Percentiles rank a stretch among this genome's conserved stretches.
phyloP scores from a whole-genome alignment of 2,888 invertebrate genomes.

The Apodemia duryi region DNA sequence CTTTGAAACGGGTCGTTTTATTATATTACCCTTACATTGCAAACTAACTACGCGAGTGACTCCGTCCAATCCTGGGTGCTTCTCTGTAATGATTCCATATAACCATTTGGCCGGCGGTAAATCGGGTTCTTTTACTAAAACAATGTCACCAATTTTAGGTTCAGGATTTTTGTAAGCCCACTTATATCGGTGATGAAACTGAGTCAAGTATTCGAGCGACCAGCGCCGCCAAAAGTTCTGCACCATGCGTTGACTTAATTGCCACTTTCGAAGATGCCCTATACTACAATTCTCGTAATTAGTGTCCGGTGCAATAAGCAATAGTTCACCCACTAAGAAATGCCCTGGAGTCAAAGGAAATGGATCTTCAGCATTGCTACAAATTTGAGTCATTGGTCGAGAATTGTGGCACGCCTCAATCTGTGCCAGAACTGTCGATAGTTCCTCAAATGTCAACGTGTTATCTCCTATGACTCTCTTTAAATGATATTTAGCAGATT shows the following conservation, averaged over 20 bases:
- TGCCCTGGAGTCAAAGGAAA: slow-evolving; percentile 17
- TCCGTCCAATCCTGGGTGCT: neutral
- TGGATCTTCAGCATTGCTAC: slow-evolving; percentile 23
- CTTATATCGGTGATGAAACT: slow-evolving; percentile 27
- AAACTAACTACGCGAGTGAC: neutral
- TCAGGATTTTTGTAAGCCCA: slow-evolving; percentile 24
- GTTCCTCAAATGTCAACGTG: slow-evolving; percentile 28
- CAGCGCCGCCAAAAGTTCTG: slow-evolving; percentile 31
- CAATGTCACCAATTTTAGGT: slow-evolving; percentile 29
- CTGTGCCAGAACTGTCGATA: slow-evolving; percentile 26
- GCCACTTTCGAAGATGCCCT: slow-evolving; percentile 26
- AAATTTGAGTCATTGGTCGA: slow-evolving; percentile 20
- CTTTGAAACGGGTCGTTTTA: neutral
- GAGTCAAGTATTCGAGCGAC: slow-evolving; percentile 27
- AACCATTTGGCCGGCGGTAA: slow-evolving; percentile 25
- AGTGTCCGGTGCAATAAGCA: slow-evolving; percentile 24
- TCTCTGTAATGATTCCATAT: slow-evolving; percentile 25
- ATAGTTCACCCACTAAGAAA: slow-evolving; percentile 29
- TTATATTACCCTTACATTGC: neutral
- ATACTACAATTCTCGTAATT: slow-evolving; percentile 24
- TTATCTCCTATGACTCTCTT: slow-evolving; percentile 11
- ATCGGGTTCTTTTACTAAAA: slow-evolving; percentile 27
- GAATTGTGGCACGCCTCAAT: slow-evolving; percentile 32
- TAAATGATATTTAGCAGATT: slow-evolving; percentile 19
- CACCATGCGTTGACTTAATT: slow-evolving; percentile 28